Percentiles rank a stretch among this genome's conserved stretches.
Conservation (phyloP, 2,113 vertebrate species). For the Cochlearius cochlearius region DNA sequence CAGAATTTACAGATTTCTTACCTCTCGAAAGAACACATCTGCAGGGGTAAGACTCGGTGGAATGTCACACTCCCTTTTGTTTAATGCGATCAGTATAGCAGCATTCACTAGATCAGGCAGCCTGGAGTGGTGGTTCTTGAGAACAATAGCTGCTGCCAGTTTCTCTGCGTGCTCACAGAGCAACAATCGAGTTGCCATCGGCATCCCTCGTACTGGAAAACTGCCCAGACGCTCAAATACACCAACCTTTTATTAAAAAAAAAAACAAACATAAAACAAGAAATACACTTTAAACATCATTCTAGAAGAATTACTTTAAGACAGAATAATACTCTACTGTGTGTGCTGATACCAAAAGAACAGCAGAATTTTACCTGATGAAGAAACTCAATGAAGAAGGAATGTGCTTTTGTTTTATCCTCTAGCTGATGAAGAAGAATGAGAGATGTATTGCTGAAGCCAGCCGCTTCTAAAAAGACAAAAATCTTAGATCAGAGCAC, state of each 20-base stretch:
- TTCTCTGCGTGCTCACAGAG: slow-evolving; percentile 95
- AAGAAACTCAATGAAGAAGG: slow-evolving; percentile 92
- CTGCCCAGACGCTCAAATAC: slow-evolving; percentile 81
- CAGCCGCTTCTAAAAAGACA: slow-evolving; percentile 80
- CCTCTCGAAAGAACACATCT: slow-evolving; percentile 96
- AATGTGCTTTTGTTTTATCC: slow-evolving; percentile 97
- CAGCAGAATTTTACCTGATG: slow-evolving; percentile 77
- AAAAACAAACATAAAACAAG: neutral
- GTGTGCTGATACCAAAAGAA: neutral
- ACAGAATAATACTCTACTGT: neutral
- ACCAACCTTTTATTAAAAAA: slow-evolving; percentile 77
- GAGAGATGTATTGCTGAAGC: slow-evolving; percentile 90
- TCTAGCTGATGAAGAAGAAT: slow-evolving; percentile 97
- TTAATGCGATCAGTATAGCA: slow-evolving; percentile 79
- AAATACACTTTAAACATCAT: neutral
- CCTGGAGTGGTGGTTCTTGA: slow-evolving; percentile 91
- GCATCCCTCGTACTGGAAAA: slow-evolving; percentile 73
- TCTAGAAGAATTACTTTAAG: neutral
- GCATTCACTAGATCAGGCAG: slow-evolving; percentile 85
- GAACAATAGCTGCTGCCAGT: slow-evolving; percentile 84
- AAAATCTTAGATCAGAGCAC: neutral
- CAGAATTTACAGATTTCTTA: slow-evolving; percentile 8
- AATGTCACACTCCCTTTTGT: slow-evolving; percentile 74
- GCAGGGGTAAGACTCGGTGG: slow-evolving; percentile 86
- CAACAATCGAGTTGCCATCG: slow-evolving; percentile 85